Evolutionary conservation across 2,797 vertebrate genomes (phyloP).

Genomic region (Eidolon dupreanum): DNA sequence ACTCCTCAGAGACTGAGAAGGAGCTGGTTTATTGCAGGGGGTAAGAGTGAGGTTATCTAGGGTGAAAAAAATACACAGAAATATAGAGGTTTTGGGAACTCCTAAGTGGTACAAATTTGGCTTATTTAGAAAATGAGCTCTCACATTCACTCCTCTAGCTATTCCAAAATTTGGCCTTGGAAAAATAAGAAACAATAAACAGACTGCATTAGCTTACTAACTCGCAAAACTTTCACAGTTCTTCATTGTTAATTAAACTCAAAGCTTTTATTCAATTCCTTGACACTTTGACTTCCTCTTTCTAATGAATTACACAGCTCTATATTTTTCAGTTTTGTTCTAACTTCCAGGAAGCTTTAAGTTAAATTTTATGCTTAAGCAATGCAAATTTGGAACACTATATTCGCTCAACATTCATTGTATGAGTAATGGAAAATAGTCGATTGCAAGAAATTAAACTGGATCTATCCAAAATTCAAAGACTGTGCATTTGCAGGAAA

Average conservation of each 20-base stretch:
- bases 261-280: neutral
- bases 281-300: neutral
- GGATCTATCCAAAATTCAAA: neutral
- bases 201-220: neutral
- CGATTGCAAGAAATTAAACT: neutral
- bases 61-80: neutral
- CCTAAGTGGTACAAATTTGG: neutral
- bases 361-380: neutral
- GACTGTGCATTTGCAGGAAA: neutral
- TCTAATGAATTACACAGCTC: neutral
- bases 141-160: neutral
- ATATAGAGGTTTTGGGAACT: neutral
- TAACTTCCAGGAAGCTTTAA: neutral
- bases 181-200: slow-evolving; percentile 27
- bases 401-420: neutral
- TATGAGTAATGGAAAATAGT: neutral
- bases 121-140: neutral
- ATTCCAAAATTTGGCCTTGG: neutral
- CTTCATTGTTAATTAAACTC: neutral
- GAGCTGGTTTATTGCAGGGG: neutral
- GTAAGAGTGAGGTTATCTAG: neutral
- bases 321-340: neutral
- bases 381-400: neutral
- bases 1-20: neutral
- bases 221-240: neutral